Percentiles rank a stretch among this genome's conserved stretches.
phyloP scores from a whole-genome alignment of 2,888 invertebrate genomes.

The Noctua comes region DNA sequence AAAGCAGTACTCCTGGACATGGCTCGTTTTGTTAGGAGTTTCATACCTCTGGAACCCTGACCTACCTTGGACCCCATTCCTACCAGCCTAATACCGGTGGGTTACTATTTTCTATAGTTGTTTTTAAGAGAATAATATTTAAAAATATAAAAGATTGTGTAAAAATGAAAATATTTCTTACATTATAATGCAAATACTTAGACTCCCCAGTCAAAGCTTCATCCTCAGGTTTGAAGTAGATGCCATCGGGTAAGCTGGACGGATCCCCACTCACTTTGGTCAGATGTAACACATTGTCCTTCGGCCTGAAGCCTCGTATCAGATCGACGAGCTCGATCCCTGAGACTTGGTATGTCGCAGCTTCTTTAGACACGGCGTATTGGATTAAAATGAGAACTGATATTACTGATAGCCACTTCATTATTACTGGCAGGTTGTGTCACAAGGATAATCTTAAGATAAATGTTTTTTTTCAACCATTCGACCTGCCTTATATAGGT shows the following conservation, averaged over 20 bases:
- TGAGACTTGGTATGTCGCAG: constrained; percentile 65
- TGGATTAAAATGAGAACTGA: constrained; percentile 59
- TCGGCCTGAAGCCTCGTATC: constrained; percentile 68
- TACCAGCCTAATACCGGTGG: too few relatives aligned
- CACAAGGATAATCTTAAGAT: constrained; percentile 61
- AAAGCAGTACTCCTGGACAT: background rate
- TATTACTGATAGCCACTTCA: constrained; percentile 58
- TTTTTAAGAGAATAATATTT: too few relatives aligned
- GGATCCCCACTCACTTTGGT: constrained; percentile 67
- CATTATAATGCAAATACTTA: constrained; percentile 62
- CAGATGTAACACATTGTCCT: constrained; percentile 60
- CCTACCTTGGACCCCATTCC: too few relatives aligned
- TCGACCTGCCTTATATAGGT: constrained; percentile 68
- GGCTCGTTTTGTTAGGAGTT: background rate
- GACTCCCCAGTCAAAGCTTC: constrained; percentile 60
- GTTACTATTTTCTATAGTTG: too few relatives aligned
- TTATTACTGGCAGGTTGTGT: constrained; percentile 55
- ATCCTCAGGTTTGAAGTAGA: constrained; percentile 76
- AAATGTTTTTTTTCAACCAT: constrained; percentile 68
- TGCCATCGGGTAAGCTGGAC: constrained; percentile 71
- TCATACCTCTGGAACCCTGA: background rate
- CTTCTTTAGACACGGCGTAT: constrained; percentile 64
- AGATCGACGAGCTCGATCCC: constrained; percentile 71
- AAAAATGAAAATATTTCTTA: constrained; percentile 52
- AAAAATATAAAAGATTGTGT: too few relatives aligned